Conservation (phyloP, 2,888 invertebrate genomes). For the Agonopterix alstromeriana region DNA sequence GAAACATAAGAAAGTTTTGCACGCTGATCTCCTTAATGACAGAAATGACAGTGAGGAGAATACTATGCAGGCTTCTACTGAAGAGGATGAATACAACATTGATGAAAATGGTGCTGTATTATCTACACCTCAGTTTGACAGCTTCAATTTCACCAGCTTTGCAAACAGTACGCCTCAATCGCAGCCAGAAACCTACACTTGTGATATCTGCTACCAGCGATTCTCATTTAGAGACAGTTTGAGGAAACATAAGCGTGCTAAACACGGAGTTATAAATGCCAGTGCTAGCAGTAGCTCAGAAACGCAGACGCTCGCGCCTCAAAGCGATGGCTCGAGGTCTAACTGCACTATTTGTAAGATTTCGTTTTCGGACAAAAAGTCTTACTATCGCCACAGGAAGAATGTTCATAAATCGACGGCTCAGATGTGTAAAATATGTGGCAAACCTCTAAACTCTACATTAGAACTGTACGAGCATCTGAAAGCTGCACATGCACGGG, state of each 20-base stretch:
- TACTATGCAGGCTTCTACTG: constrained; percentile 69
- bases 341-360: constrained; percentile 79
- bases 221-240: constrained; percentile 66
- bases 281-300: constrained; percentile 33
- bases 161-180: constrained; percentile 38
- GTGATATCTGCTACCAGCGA: constrained; percentile 64
- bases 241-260: constrained; percentile 71
- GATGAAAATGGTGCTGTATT: constrained; percentile 62
- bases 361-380: constrained; percentile 77
- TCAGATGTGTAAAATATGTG: constrained; percentile 80
- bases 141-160: constrained; percentile 61
- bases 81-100: constrained; percentile 64
- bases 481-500: constrained; percentile 75
- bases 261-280: constrained; percentile 62
- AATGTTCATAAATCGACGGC: constrained; percentile 69
- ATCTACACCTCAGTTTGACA: constrained; percentile 69
- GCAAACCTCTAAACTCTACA: constrained; percentile 78
- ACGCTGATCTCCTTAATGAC: constrained; percentile 62
- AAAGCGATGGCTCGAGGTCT: constrained; percentile 51
- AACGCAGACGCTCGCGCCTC: constrained; percentile 17
- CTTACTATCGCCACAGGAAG: constrained; percentile 78
- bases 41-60: constrained; percentile 69
- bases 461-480: constrained; percentile 79
- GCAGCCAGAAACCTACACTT: constrained; percentile 38
- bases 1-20: constrained; percentile 73